Conservation (phyloP, 2,113 vertebrate genomes). For the Zosterops japonicus region DNA sequence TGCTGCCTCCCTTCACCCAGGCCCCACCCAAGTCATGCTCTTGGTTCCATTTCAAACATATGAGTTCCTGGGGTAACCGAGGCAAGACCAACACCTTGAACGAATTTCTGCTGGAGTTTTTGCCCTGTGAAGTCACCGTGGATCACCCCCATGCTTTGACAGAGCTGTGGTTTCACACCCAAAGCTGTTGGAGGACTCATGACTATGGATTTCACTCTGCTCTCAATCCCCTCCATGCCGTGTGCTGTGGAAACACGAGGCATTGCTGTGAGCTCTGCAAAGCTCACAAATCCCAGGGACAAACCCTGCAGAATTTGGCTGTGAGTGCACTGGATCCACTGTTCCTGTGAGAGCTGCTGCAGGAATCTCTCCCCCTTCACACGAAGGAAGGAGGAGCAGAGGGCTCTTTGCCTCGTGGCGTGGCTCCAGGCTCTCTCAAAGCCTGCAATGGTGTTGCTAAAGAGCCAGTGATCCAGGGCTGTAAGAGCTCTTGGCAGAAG, state of each 20-base stretch:
- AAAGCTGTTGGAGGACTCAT: neutral
- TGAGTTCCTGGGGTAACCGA: neutral
- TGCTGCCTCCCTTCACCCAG: neutral
- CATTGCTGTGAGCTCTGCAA: neutral
- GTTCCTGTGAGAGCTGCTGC: neutral
- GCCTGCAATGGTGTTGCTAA: neutral
- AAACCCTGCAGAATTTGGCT: neutral
- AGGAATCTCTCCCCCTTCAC: neutral
- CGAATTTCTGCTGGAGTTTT: neutral
- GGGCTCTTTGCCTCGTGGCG: neutral
- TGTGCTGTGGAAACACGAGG: neutral
- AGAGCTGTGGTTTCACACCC: neutral
- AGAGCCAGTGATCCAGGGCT: neutral
- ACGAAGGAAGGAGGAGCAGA: neutral
- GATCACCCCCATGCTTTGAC: neutral
- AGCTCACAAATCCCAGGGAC: neutral
- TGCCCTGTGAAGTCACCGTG: fast-evolving
- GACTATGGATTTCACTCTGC: neutral
- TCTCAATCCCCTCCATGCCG: neutral
- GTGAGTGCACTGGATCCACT: neutral
- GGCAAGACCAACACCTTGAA: neutral
- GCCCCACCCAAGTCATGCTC: neutral
- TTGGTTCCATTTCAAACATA: neutral
- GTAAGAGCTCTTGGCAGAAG: neutral
- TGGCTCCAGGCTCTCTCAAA: neutral